phyloP scores from a whole-genome alignment of 2,797 vertebrate genomes.

The Perodicticus potto region DNA sequence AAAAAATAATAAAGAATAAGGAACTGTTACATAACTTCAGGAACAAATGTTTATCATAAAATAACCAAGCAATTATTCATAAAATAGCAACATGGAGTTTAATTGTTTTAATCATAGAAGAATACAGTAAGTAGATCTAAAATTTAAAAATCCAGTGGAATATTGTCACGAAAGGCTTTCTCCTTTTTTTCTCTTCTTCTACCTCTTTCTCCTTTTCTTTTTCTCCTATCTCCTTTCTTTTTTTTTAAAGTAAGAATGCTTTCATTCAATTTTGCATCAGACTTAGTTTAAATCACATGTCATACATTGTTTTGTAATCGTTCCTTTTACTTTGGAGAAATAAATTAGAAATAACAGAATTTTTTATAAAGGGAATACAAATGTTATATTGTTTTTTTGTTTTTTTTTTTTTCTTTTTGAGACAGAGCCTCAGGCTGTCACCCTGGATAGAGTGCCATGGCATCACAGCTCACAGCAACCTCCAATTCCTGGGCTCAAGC shows the following conservation, averaged over 20 bases:
- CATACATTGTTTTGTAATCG: background rate
- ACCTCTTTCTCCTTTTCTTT: background rate
- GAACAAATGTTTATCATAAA: background rate
- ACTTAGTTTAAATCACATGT: background rate
- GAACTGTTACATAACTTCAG: background rate
- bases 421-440: too few species aligned
- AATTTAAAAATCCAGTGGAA: background rate
- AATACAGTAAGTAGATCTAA: background rate
- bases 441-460: too few species aligned
- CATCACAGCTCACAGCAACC: too few species aligned
- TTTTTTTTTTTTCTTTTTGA: too few species aligned
- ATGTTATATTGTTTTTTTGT: background rate
- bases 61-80: background rate
- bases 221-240: background rate
- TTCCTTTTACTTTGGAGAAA: background rate
- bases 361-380: background rate
- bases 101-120: background rate
- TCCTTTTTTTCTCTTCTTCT: background rate
- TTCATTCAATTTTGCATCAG: background rate
- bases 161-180: background rate
- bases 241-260: background rate
- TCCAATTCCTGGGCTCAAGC: too few species aligned
- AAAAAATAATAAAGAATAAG: background rate
- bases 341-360: background rate
- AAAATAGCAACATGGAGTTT: background rate